phyloP scores from a whole-genome alignment of 2,113 vertebrate genomes.

The Panurus biarmicus region DNA sequence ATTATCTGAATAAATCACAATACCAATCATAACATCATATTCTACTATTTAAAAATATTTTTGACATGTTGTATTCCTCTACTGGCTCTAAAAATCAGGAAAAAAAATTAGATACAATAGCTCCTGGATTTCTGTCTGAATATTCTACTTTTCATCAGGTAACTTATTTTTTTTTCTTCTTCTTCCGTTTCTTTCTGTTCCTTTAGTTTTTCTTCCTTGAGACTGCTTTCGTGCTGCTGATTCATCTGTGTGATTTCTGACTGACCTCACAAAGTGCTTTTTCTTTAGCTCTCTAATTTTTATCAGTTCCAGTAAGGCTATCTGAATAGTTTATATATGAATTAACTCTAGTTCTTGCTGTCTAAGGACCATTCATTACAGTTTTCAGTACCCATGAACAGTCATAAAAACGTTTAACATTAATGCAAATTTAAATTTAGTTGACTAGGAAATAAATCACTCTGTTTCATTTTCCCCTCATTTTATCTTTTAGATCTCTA shows the following conservation, averaged over 20 bases:
- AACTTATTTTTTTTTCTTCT: background rate
- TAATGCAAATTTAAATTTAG: slow-evolving; percentile 44
- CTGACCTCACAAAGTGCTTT: slow-evolving; percentile 36
- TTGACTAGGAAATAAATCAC: slow-evolving; percentile 50
- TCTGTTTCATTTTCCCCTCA: background rate
- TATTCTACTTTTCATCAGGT: background rate
- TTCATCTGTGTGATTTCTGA: slow-evolving; percentile 39
- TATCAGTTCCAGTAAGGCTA: slow-evolving; percentile 18
- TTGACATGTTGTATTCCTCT: background rate
- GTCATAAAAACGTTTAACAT: slow-evolving; percentile 28
- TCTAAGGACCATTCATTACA: slow-evolving; percentile 21
- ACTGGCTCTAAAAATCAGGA: background rate
- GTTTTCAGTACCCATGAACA: slow-evolving; percentile 7
- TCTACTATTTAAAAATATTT: background rate
- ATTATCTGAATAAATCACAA: background rate
- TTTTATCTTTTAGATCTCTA: background rate
- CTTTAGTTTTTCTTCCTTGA: background rate
- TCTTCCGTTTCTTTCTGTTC: background rate
- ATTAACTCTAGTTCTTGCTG: background rate
- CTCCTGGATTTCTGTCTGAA: background rate
- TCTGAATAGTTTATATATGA: slow-evolving; percentile 23
- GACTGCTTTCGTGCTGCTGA: background rate
- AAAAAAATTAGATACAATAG: background rate
- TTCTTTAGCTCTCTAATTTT: slow-evolving; percentile 33
- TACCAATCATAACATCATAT: background rate